Evolutionary conservation across 2,113 vertebrate genomes (phyloP).

Genomic region (Pterocles burchelli): DNA sequence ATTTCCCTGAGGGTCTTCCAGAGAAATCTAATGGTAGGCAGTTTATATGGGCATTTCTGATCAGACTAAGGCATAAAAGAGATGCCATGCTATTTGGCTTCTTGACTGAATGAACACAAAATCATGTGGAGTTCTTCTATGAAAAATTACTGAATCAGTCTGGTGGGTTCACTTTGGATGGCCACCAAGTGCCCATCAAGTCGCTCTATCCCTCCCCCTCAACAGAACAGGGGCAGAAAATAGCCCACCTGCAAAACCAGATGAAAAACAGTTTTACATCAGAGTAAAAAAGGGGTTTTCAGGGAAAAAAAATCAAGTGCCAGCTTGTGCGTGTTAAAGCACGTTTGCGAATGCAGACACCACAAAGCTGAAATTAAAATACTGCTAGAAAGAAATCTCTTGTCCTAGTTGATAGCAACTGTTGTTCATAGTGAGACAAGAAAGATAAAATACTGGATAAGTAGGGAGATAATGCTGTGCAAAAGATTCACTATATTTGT

Average conservation of each 20-base stretch:
- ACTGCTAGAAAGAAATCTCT: not conserved
- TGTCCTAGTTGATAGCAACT: not conserved
- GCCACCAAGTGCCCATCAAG: not conserved
- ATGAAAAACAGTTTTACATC: not conserved
- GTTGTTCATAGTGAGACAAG: not conserved
- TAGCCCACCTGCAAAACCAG: not conserved
- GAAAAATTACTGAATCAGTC: not conserved
- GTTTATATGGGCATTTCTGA: not conserved
- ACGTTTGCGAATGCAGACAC: not conserved
- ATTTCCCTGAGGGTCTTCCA: not conserved
- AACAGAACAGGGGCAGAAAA: not conserved
- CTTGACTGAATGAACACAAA: not conserved
- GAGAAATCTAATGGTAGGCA: not conserved
- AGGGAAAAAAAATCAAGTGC: not conserved
- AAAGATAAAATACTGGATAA: not conserved
- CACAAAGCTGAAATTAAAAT: not conserved
- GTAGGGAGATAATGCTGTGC: not conserved
- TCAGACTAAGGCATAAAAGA: not conserved
- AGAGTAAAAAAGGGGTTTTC: not conserved
- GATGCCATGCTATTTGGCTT: not conserved
- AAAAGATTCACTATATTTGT: not conserved
- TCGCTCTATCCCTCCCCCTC: not conserved
- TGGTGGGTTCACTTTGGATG: not conserved
- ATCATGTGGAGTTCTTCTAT: not conserved
- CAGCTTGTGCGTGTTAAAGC: not conserved